These are phyloP conservation scores for Cranoglanis bouderius DNA, from an alignment of 2,113 vertebrate genomes.

Conservation along the genomic window DNA sequence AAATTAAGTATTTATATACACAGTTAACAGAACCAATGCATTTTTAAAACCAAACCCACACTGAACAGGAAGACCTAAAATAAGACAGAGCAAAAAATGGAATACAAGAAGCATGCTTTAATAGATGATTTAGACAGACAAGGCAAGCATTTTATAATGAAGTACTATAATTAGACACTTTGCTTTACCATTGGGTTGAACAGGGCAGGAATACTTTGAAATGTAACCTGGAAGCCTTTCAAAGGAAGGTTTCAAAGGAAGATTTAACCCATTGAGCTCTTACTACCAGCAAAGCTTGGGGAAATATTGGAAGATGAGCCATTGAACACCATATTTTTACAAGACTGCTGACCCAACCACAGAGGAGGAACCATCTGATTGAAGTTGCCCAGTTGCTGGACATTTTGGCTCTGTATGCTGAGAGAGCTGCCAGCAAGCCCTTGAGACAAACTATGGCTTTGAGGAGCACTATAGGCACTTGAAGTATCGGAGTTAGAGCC, in stretches of 20 bases:
- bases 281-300: background rate
- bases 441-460: background rate
- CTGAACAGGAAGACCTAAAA: background rate
- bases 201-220: background rate
- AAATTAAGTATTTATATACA: background rate
- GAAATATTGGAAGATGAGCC: background rate
- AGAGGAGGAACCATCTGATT: background rate
- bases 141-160: background rate
- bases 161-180: background rate
- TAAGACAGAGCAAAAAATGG: background rate
- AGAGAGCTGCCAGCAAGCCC: background rate
- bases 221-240: background rate
- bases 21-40: background rate
- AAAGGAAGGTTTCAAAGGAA: background rate
- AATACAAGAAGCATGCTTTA: background rate
- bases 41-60: background rate
- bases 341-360: background rate
- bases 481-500: background rate
- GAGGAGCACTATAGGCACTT: background rate
- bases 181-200: background rate
- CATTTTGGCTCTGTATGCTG: background rate
- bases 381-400: background rate
- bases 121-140: background rate
- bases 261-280: background rate
- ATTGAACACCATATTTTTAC: background rate